These are phyloP conservation scores for Acrocephalus scirpaceus DNA, from an alignment of 2,797 vertebrate species.

Conservation along the genomic window DNA sequence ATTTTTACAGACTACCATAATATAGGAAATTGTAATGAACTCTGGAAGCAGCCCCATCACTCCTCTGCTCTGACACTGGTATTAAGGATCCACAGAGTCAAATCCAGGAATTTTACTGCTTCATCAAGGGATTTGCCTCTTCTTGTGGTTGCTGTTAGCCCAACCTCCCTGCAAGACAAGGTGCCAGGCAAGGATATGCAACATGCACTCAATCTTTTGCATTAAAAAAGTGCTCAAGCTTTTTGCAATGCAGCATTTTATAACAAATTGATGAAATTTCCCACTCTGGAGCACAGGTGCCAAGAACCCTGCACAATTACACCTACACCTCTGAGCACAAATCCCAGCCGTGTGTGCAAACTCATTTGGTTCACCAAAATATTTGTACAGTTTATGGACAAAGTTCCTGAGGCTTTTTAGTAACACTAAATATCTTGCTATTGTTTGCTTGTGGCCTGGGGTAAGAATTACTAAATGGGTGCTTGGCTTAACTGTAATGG, in stretches of 20 bases:
- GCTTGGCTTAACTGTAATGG: conserved; percentile 11
- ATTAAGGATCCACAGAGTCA: neutral
- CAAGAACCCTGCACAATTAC: neutral
- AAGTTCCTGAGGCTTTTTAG: neutral
- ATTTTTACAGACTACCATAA: neutral
- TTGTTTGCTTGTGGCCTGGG: neutral
- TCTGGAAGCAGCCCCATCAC: neutral
- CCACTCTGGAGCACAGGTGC: neutral
- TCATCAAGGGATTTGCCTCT: neutral
- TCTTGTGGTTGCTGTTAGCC: neutral
- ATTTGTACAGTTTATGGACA: neutral
- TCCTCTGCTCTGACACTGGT: neutral
- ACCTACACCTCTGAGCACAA: neutral
- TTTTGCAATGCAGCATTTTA: neutral
- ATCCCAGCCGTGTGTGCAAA: neutral
- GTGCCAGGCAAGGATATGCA: neutral
- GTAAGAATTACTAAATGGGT: neutral
- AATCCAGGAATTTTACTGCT: neutral
- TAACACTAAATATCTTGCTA: neutral
- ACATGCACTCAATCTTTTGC: neutral
- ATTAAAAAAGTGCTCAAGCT: neutral
- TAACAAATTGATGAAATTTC: neutral
- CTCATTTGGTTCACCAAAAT: neutral
- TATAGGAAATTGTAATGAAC: neutral
- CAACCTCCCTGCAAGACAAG: neutral